A percentile compares a stretch with the other conserved stretches of the same genome.
phyloP scores from a whole-genome alignment of 2,888 invertebrate species.

The Prosapia bicincta region DNA sequence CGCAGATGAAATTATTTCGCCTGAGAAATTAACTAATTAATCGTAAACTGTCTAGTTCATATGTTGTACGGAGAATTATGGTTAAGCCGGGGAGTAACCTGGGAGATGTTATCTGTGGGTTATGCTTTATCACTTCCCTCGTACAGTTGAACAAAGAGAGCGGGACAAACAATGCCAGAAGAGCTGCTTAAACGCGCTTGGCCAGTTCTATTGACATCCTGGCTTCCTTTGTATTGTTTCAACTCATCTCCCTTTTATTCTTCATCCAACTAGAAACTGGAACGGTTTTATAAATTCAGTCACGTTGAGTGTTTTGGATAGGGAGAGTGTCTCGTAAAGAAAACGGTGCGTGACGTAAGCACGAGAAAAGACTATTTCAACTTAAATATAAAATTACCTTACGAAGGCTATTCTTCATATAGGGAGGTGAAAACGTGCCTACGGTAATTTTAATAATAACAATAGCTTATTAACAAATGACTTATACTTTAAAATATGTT shows the following conservation, averaged over 20 bases:
- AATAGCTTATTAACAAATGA: no score
- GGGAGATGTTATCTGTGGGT: not conserved
- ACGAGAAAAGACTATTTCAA: no score
- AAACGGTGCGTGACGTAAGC: no score
- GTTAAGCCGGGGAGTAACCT: not conserved
- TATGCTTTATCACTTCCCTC: constrained; percentile 1
- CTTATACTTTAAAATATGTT: no score
- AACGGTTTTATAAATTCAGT: not conserved
- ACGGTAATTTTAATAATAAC: no score
- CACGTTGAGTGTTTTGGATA: not conserved
- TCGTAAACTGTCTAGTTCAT: not conserved
- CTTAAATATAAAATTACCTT: no score
- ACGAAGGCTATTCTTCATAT: no score
- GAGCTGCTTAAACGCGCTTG: not conserved
- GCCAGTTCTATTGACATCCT: not conserved
- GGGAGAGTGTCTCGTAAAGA: no score
- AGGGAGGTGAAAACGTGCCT: no score
- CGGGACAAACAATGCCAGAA: not conserved
- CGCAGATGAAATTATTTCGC: not conserved
- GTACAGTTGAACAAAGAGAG: not conserved
- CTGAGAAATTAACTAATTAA: not conserved
- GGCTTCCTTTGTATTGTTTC: not conserved
- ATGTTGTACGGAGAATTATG: not conserved
- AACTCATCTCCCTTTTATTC: not conserved
- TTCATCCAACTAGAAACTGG: not conserved